Conservation (phyloP, 2,888 invertebrate species). For the Epinotia ramella region DNA sequence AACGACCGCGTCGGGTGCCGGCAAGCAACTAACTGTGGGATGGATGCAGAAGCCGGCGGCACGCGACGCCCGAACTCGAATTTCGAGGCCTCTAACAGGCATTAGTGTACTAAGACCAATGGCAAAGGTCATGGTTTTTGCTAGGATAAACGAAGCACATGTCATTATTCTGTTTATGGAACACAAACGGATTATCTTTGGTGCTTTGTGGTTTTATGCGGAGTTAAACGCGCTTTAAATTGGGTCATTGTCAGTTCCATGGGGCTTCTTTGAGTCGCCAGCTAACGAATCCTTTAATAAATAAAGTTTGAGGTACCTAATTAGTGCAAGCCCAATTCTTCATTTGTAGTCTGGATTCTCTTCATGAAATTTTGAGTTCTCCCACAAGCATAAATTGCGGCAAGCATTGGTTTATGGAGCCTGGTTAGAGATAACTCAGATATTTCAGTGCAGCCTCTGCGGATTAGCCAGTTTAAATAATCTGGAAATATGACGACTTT, state of each 20-base stretch:
- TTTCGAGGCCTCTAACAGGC: slow-evolving; percentile 72
- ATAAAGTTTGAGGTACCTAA: slow-evolving; percentile 21
- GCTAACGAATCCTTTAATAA: slow-evolving; percentile 32
- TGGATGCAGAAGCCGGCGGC: slow-evolving; percentile 60
- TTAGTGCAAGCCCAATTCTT: slow-evolving; percentile 30
- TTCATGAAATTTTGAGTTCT: slow-evolving; percentile 34
- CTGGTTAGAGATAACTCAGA: slow-evolving; percentile 32
- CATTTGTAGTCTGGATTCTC: slow-evolving; percentile 32
- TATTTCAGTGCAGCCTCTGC: slow-evolving; percentile 24
- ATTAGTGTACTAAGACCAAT: slow-evolving; percentile 67
- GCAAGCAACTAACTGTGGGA: slow-evolving; percentile 67
- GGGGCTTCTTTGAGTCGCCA: slow-evolving; percentile 5
- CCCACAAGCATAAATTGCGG: slow-evolving; percentile 41
- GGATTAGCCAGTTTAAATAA: slow-evolving; percentile 23
- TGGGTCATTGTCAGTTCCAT: slow-evolving; percentile 27
- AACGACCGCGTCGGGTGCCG: slow-evolving; percentile 67
- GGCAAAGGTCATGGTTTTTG: slow-evolving; percentile 76
- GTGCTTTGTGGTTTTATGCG: slow-evolving; percentile 9
- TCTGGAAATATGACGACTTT: slow-evolving; percentile 5
- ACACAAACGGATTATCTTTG: slow-evolving; percentile 11
- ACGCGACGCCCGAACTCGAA: slow-evolving; percentile 64
- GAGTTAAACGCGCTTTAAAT: slow-evolving; percentile 6
- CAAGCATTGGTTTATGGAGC: slow-evolving; percentile 38
- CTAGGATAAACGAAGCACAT: slow-evolving; percentile 50
- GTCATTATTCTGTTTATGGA: slow-evolving; percentile 49